phyloP scores from a whole-genome alignment of 2,888 invertebrate genomes.

The Carterocephalus palaemon region DNA sequence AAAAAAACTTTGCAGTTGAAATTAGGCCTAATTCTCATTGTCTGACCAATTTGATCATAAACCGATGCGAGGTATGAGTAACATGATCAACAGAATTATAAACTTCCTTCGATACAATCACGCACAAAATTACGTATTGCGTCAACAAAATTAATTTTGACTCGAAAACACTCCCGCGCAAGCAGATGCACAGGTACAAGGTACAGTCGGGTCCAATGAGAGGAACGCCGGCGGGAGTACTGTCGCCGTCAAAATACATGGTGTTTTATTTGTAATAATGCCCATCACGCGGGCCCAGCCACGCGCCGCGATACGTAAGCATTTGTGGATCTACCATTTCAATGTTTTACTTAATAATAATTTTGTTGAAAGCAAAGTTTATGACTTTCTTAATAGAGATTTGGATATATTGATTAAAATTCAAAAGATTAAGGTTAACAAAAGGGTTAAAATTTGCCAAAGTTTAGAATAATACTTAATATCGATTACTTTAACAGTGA shows the following conservation, averaged over 20 bases:
- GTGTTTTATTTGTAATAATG: constrained; percentile 31
- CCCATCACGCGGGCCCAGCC: constrained; percentile 19
- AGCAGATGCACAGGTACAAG: constrained; percentile 26
- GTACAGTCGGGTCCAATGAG: constrained; percentile 23
- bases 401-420: no score
- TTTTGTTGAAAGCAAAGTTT: no score
- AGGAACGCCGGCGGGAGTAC: constrained; percentile 17
- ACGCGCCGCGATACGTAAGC: constrained; percentile 23
- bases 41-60: constrained; percentile 9
- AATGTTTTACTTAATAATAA: background rate
- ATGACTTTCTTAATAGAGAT: no score
- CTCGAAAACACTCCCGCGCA: constrained; percentile 21
- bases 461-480: no score
- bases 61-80: constrained; percentile 2
- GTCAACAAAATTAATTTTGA: constrained; percentile 14
- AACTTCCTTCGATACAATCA: constrained; percentile 24
- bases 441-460: no score
- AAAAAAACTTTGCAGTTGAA: background rate
- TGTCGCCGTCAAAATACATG: constrained; percentile 28
- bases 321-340: constrained; percentile 2
- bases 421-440: no score
- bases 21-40: constrained; percentile 13
- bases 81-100: constrained; percentile 18
- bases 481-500: no score
- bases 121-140: constrained; percentile 26